Percentiles rank a stretch among this genome's conserved stretches.
phyloP scores from a whole-genome alignment of 2,888 invertebrate species.

The Brenthis hecate region DNA sequence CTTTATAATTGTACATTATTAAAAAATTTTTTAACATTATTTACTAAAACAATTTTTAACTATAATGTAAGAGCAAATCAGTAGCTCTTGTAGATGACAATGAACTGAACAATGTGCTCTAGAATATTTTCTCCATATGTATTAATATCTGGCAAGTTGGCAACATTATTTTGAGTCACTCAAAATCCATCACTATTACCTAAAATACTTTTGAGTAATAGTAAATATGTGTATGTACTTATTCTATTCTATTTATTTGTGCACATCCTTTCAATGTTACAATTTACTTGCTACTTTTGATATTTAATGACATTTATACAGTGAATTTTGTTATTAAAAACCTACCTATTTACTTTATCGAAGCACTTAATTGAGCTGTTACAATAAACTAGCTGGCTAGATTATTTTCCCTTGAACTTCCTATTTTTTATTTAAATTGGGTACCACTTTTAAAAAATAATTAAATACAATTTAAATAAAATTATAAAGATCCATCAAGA shows the following conservation, averaged over 20 bases:
- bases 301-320: not conserved
- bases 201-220: slow-evolving; percentile 4
- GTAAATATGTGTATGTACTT: slow-evolving; percentile 14
- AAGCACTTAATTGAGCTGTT: slow-evolving; percentile 21
- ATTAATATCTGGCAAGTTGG: slow-evolving; percentile 8
- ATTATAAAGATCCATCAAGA: not conserved
- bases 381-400: slow-evolving; percentile 4
- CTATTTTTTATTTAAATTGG: not conserved
- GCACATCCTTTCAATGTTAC: not conserved
- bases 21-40: too few species aligned
- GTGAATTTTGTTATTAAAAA: slow-evolving; percentile 10
- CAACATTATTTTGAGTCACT: slow-evolving; percentile 7
- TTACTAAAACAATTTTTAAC: too few species aligned
- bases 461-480: not conserved
- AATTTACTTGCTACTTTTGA: not conserved
- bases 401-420: too few species aligned
- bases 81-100: too few species aligned
- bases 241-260: not conserved
- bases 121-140: not conserved
- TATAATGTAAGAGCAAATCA: too few species aligned
- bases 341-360: slow-evolving; percentile 11
- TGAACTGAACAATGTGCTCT: too few species aligned
- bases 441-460: not conserved
- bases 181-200: not conserved
- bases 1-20: too few species aligned